Conservation (phyloP, 2,113 vertebrate species). For the Zingel zingel region DNA sequence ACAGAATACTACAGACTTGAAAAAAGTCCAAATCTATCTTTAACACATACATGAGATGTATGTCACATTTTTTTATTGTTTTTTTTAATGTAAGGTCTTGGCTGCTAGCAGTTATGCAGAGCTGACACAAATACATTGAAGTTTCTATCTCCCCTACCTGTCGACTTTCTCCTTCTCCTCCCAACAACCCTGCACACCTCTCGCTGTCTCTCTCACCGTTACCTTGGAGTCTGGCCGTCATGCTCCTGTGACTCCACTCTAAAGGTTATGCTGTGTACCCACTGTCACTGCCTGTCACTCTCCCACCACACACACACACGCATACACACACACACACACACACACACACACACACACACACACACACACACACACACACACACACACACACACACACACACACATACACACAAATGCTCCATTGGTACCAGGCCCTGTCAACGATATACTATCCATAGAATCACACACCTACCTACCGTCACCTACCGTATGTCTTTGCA, state of each 20-base stretch:
- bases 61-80: conserved; percentile 10
- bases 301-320: conserved; percentile 55
- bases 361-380: conserved; percentile 24
- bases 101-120: conserved; percentile 22
- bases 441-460: conserved; percentile 49
- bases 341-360: conserved; percentile 37
- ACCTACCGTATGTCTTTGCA: conserved; percentile 42
- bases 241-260: conserved; percentile 80
- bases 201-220: conserved; percentile 72
- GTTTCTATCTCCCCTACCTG: conserved; percentile 72
- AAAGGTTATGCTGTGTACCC: conserved; percentile 84
- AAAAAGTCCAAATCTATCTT: background rate
- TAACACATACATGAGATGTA: background rate
- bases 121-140: conserved; percentile 69
- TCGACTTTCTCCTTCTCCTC: conserved; percentile 68
- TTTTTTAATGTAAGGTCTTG: conserved; percentile 19
- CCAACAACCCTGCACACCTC: conserved; percentile 62
- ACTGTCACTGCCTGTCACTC: conserved; percentile 82
- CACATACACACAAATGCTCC: conserved; percentile 43
- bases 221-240: conserved; percentile 82
- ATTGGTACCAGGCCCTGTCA: conserved; percentile 69
- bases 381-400: conserved; percentile 53
- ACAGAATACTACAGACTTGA: background rate
- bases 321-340: conserved; percentile 47
- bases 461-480: conserved; percentile 7